Evolutionary conservation across 2,888 invertebrate genomes (phyloP), one percentile per base, ranked within the genome.

Genomic region (Drosophila eohydei): DNA sequence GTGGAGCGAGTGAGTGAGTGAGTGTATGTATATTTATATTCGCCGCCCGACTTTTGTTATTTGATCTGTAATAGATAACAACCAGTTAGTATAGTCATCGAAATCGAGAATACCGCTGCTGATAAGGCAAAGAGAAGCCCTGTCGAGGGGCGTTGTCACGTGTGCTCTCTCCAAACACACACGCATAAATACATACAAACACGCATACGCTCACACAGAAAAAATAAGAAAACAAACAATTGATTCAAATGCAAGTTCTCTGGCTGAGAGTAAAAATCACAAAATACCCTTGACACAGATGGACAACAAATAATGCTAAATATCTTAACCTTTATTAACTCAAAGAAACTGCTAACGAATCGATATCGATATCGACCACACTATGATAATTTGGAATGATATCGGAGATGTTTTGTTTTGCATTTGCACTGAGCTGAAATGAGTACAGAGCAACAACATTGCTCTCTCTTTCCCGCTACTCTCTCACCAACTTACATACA

Each of bases 81-180:
- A 67, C 30, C 54, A 34, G 60, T 78, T 67, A 66, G 57, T 56
- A 57, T 65, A 41, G 41, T 64, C 52, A 60, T 52, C 55, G 36
- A 57, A 60, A 43, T 55, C 58, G 26, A 30, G 46, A 43, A 59
- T 57, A 57, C 46, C 21, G 52, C 41, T 38, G 60, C 55, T 83
- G 68, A 71, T 75, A 73, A 71, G 48, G 28, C 61, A 38, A 40
- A 56, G 40, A 74, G 40, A 40, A 63, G 71, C 51, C 63, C 62
- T 55, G 50, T 54, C 56, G 51, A 67, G 70, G 80, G 78, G 78
- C 84, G 82, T 77, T 87, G 82, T 83, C 84, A 87, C 87, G 77
- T 74, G 84, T 72, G 62, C 78, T 66, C 66, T 58, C n/a, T 62
- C 41, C 63, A 60, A 76, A 54, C 61, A 40, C 30, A 28, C 30